These are phyloP conservation scores for Adrianichthys oophorus DNA, from an alignment of 2,797 vertebrate species.

Conservation along the genomic window DNA sequence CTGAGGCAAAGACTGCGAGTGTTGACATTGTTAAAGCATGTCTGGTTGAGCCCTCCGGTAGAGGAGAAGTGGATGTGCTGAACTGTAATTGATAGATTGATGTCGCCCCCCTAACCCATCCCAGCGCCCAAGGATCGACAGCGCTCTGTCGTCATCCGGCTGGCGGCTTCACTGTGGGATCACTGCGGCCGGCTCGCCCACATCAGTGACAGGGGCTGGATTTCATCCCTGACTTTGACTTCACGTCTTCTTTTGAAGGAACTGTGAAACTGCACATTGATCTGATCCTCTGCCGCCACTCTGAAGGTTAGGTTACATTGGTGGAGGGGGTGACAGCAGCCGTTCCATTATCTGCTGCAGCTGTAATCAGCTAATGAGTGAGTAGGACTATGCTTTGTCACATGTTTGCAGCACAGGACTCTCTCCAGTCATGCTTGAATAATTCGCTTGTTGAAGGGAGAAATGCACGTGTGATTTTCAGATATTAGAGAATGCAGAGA, in stretches of 20 bases:
- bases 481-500: too few species aligned
- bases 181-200: background rate
- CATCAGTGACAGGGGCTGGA: background rate
- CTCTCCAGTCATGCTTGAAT: constrained; percentile 1
- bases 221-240: constrained; percentile 6
- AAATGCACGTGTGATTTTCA: too few species aligned
- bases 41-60: constrained; percentile 21
- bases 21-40: constrained; percentile 38
- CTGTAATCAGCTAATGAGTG: constrained; percentile 58
- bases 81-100: constrained; percentile 61
- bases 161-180: constrained; percentile 2
- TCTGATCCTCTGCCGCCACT: constrained; percentile 31
- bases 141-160: background rate
- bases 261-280: constrained; percentile 38
- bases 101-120: constrained; percentile 21
- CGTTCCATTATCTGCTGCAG: constrained; percentile 51
- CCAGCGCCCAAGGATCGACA: constrained; percentile 23
- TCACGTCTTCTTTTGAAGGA: constrained; percentile 28
- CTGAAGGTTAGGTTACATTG: constrained; percentile 54
- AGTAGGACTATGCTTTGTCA: constrained; percentile 19
- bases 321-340: constrained; percentile 45
- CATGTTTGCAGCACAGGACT: constrained; percentile 24
- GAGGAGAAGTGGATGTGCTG: constrained; percentile 13
- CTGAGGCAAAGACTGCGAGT: constrained; percentile 1
- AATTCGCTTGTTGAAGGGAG: background rate